Base-by-base conservation (phyloP, 2,797 vertebrate genomes). In the Allochrocebus solatus region DNA sequence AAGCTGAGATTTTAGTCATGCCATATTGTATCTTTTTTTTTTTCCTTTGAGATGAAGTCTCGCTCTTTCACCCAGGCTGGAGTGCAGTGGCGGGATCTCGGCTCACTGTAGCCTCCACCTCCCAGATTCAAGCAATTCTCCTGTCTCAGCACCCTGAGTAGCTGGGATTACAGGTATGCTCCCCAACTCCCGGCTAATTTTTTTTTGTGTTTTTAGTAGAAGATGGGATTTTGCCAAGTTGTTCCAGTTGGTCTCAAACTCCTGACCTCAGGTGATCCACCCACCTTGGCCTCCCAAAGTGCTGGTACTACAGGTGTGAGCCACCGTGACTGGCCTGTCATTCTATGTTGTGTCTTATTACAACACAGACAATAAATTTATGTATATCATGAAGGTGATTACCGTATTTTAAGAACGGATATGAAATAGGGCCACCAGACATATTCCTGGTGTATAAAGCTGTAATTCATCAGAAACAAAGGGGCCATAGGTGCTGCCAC, bases 401-500 rank as follows among this genome's bases (percentile, higher is more conserved):
- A 39, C 28, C 16, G 4, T 6, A 33, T 72, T 83, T 83, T 53
- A 48, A 59, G 57, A 48, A 64, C 11, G 2, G 11, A 39, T 19
- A 14, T 28, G 4, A 21, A 11, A 9, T 11, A 6, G 8, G 84
- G 19, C 46, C 36, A 6, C 9, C 0, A 2, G 11, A 9, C 7
- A 0, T 72, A 61, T 50, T 75, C 33, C 4, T 13, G 24, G 24
- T 88, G 19, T 36, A 24, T 12, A 43, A 72, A 83, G 4, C 16
- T 72, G 19, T 30, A 24, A 78, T 53, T 92, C 81, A 53, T 39
- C 59, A 21, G 50, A 67, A 53, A 43, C 11, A 16, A 67, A 50
- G 19, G 7, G 19, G 4, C 0, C 12, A 36, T 9, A 61, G 30
- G 19, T 19, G 2, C 14, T 30, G 26, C 5, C 5, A 2, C 30